phyloP scores from a whole-genome alignment of 1,140 invertebrate species.

The Lordiphosa clarofinis region DNA sequence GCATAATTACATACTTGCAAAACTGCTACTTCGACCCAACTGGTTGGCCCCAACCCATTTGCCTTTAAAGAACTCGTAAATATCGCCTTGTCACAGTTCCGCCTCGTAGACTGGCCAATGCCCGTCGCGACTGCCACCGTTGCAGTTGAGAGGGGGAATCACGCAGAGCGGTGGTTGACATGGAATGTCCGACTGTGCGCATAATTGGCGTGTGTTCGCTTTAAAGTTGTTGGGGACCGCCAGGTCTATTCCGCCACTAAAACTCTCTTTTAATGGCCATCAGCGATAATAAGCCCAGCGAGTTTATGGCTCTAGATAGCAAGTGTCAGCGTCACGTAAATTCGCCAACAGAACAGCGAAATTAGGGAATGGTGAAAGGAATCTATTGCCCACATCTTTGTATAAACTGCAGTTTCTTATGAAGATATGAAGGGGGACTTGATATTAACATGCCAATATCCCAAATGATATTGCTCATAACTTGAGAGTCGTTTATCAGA shows the following conservation, averaged over 20 bases:
- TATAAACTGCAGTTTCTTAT: slow-evolving; percentile 1
- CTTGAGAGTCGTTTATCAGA: no score
- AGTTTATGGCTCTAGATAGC: slow-evolving; percentile 73
- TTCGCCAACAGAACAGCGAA: slow-evolving; percentile 31
- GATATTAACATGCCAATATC: not conserved
- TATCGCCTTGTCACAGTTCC: slow-evolving; percentile 38
- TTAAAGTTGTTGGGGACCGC: slow-evolving; percentile 40
- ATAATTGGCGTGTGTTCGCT: slow-evolving; percentile 52
- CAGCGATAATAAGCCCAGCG: slow-evolving; percentile 54
- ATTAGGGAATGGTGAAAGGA: slow-evolving; percentile 29
- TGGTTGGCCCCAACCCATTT: slow-evolving; percentile 9
- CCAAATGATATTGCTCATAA: no score
- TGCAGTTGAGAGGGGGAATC: not conserved
- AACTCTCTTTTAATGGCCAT: slow-evolving; percentile 61
- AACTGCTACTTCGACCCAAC: slow-evolving; percentile 21
- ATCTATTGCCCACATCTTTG: slow-evolving; percentile 21
- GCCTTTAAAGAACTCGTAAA: slow-evolving; percentile 53
- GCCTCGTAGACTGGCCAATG: slow-evolving; percentile 22
- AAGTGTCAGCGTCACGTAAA: slow-evolving; percentile 69
- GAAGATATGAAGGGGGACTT: no score
- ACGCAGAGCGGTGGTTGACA: slow-evolving; percentile 10
- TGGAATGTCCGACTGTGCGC: slow-evolving; percentile 60
- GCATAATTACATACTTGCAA: slow-evolving; percentile 44
- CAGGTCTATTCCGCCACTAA: slow-evolving; percentile 47
- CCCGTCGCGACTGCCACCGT: slow-evolving; percentile 4